These are phyloP conservation scores for Drosophila colorata DNA, from an alignment of 2,888 invertebrate species.

Conservation along the genomic window DNA sequence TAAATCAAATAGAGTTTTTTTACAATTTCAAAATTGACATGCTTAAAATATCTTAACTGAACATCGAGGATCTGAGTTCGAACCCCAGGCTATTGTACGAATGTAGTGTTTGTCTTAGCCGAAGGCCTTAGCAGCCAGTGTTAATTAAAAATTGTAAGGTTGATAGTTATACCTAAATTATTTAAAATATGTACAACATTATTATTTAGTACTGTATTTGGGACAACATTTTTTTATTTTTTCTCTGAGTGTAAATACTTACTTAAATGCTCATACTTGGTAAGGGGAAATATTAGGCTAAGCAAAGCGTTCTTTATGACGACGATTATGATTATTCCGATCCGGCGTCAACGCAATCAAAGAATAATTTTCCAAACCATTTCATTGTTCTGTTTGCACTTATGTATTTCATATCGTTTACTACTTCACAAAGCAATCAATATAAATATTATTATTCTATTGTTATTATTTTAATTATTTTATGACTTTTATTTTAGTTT, in stretches of 20 bases:
- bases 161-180: no score
- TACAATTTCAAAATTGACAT: no score
- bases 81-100: no score
- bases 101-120: no score
- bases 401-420: constrained; percentile 29
- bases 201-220: no score
- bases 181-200: no score
- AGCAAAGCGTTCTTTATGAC: constrained; percentile 33
- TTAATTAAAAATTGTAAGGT: no score
- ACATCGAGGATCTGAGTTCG: no score
- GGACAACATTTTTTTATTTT: no score
- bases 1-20: no score
- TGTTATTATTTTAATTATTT: background rate
- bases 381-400: constrained; percentile 30
- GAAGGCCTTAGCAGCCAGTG: no score
- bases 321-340: constrained; percentile 63
- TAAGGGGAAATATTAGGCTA: background rate
- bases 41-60: no score
- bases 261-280: constrained; percentile 5
- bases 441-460: background rate
- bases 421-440: constrained; percentile 13
- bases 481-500: background rate
- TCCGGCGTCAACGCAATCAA: constrained; percentile 37
- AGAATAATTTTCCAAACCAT: constrained; percentile 40
- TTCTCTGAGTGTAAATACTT: constrained; percentile 7